Evolutionary conservation across 2,888 invertebrate genomes (phyloP).

Genomic region (Muschampia plurimacula): DNA sequence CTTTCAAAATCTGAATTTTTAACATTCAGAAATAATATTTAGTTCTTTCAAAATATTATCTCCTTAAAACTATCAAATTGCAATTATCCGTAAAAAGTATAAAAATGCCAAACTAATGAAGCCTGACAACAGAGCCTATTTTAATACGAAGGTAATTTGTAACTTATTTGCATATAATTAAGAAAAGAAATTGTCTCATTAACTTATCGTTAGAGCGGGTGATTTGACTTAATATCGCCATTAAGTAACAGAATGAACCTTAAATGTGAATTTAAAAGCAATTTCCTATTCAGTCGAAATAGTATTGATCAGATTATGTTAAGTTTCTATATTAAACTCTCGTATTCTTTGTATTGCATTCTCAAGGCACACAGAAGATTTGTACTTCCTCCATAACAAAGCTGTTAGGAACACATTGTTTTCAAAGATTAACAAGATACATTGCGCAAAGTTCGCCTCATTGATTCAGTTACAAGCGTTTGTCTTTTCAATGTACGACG

Average conservation of each 20-base stretch:
- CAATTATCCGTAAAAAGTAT: no score
- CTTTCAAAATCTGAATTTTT: no score
- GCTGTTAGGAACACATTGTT: conserved; percentile 6
- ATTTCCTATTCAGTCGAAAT: neutral
- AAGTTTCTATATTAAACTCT: neutral
- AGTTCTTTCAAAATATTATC: no score
- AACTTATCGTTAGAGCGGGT: conserved; percentile 67
- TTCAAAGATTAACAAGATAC: conserved; percentile 10
- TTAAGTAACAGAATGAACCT: neutral
- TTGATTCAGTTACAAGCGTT: conserved; percentile 30
- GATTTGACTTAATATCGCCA: conserved; percentile 8
- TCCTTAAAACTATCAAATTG: no score
- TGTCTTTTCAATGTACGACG: conserved; percentile 29
- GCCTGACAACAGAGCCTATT: conserved; percentile 10
- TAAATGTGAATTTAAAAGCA: neutral
- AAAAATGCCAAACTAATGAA: no score
- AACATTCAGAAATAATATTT: no score
- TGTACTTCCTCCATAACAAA: conserved; percentile 1
- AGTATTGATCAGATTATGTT: neutral
- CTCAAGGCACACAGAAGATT: neutral
- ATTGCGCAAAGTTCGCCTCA: conserved; percentile 9
- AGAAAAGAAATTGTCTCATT: conserved; percentile 66
- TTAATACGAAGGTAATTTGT: conserved; percentile 47
- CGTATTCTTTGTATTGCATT: neutral
- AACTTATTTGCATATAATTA: conserved; percentile 71